Evolutionary conservation across 2,888 invertebrate genomes (phyloP).

Genomic region (Drosophila kanekoi): DNA sequence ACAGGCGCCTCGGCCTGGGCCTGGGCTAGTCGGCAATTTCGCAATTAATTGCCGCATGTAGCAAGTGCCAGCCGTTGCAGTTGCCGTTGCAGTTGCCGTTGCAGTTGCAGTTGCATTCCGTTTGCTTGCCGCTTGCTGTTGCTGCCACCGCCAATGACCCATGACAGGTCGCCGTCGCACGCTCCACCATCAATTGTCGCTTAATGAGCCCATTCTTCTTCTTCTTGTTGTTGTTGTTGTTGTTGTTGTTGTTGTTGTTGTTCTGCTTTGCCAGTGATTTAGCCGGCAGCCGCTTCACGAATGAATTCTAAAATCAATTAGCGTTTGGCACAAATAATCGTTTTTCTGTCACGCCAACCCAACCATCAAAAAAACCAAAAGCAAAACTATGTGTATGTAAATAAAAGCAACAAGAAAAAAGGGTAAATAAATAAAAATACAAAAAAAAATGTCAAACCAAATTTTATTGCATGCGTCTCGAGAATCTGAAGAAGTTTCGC

Average conservation of each 20-base stretch:
- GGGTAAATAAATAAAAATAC: constrained; percentile 13
- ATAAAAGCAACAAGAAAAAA: neutral
- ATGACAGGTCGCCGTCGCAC: constrained; percentile 74
- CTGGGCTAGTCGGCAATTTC: constrained; percentile 48
- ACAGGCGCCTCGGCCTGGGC: constrained; percentile 44
- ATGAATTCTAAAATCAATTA: constrained; percentile 84
- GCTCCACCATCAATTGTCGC: constrained; percentile 83
- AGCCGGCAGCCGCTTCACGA: constrained; percentile 56
- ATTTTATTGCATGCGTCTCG: constrained; percentile 27
- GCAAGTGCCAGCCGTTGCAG: constrained; percentile 41
- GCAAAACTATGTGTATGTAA: constrained; percentile 1
- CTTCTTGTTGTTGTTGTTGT: constrained; percentile 14
- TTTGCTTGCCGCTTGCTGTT: constrained; percentile 14
- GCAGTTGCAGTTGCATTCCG: constrained; percentile 31
- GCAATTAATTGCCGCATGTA: constrained; percentile 69
- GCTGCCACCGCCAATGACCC: constrained; percentile 80
- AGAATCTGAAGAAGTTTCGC: constrained; percentile 36
- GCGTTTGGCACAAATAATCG: constrained; percentile 82
- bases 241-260: constrained; percentile 2
- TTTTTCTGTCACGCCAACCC: constrained; percentile 79
- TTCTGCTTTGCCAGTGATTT: constrained; percentile 23
- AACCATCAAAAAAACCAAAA: constrained; percentile 50
- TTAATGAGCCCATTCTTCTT: constrained; percentile 80
- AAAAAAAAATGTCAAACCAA: constrained; percentile 34
- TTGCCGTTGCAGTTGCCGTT: constrained; percentile 6